Evolutionary conservation across 2,797 vertebrate genomes (phyloP).

Genomic region (Pristis pectinata): DNA sequence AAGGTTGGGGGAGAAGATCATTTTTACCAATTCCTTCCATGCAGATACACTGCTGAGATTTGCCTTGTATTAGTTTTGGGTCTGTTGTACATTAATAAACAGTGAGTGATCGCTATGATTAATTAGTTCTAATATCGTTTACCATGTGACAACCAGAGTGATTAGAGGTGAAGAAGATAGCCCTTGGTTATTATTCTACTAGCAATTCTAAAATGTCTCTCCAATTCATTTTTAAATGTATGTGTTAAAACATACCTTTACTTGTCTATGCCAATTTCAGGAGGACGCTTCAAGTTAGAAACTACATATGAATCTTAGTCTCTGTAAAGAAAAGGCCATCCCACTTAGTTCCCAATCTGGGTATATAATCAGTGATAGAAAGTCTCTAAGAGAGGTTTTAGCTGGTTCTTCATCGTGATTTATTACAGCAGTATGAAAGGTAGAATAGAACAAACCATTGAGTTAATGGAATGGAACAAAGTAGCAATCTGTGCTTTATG

Average conservation of each 20-base stretch:
- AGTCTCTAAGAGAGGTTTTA: not conserved
- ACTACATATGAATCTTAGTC: not conserved
- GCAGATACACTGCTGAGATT: too few species aligned
- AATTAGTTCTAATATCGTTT: too few species aligned
- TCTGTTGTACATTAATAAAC: not conserved
- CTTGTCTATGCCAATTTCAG: not conserved
- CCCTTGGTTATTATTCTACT: not conserved
- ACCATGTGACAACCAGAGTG: too few species aligned
- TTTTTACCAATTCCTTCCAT: too few species aligned
- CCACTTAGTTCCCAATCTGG: not conserved
- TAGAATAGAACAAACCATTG: not conserved
- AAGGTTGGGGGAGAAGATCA: too few species aligned
- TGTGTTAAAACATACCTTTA: not conserved
- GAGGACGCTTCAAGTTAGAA: not conserved
- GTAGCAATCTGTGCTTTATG: not conserved
- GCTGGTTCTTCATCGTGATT: not conserved
- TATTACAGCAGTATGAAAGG: not conserved
- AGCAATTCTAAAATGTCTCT: not conserved
- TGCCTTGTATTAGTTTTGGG: not conserved
- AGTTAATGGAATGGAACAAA: slow-evolving; percentile 4
- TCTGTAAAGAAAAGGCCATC: not conserved
- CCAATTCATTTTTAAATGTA: not conserved
- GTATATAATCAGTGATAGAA: not conserved
- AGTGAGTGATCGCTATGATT: too few species aligned
- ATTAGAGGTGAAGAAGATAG: not conserved